These are phyloP conservation scores for Poecilobothrus nobilitatus DNA, from an alignment of 2,888 invertebrate species.

Conservation along the genomic window DNA sequence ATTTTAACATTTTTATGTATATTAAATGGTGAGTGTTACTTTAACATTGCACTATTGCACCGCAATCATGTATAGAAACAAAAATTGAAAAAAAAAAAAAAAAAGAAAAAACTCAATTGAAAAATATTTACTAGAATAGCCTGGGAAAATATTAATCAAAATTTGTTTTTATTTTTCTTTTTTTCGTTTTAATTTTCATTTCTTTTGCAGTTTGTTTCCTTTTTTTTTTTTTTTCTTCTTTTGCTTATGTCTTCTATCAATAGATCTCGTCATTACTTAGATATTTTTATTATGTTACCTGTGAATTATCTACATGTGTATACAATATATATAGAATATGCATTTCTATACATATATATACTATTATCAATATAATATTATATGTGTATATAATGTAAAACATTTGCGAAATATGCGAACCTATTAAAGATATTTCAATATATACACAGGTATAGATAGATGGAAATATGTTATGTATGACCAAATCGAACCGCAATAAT, in stretches of 20 bases:
- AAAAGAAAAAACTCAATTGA: background rate
- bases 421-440: background rate
- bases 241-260: background rate
- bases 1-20: too few species aligned
- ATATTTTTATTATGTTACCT: conserved; percentile 4
- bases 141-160: conserved; percentile 3
- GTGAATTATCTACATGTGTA: background rate
- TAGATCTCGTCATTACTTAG: background rate
- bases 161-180: background rate
- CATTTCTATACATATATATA: too few species aligned
- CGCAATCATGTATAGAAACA: too few species aligned
- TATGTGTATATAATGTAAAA: background rate
- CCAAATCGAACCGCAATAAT: background rate
- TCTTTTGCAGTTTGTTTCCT: too few species aligned
- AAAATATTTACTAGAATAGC: conserved; percentile 4
- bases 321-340: too few species aligned
- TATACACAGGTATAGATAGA: background rate
- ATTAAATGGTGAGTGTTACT: too few species aligned
- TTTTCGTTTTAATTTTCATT: background rate
- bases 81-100: background rate
- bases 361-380: too few species aligned
- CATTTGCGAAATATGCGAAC: background rate
- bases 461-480: too few species aligned
- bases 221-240: background rate
- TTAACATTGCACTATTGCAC: too few species aligned